These are phyloP conservation scores for Empidonax alnorum DNA, from an alignment of 2,113 vertebrate species.

Conservation along the genomic window DNA sequence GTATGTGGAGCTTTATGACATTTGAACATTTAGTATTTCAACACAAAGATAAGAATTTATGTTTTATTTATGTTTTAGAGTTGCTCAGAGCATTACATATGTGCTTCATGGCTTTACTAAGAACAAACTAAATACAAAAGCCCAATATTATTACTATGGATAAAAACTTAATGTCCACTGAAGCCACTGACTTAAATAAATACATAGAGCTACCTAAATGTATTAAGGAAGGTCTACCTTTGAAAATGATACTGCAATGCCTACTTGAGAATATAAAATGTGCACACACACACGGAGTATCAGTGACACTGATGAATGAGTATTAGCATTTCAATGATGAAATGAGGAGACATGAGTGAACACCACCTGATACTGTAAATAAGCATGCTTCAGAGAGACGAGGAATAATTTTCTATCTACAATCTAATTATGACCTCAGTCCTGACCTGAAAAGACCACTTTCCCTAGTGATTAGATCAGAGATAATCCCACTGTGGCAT, in stretches of 20 bases:
- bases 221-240: background rate
- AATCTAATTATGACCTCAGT: slow-evolving; percentile 42
- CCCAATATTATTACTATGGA: background rate
- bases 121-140: background rate
- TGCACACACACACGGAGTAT: background rate
- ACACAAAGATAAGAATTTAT: background rate
- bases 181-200: background rate
- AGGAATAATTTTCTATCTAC: slow-evolving; percentile 42
- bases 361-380: slow-evolving; percentile 55
- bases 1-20: background rate
- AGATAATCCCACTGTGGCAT: slow-evolving; percentile 48
- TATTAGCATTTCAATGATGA: slow-evolving; percentile 62
- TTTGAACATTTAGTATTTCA: background rate
- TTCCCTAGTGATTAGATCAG: slow-evolving; percentile 56
- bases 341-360: slow-evolving; percentile 44
- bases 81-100: background rate
- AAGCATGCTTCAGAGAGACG: slow-evolving; percentile 27
- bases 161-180: background rate
- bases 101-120: background rate
- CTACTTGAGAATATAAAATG: background rate
- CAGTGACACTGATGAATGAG: slow-evolving; percentile 56
- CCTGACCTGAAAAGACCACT: slow-evolving; percentile 58
- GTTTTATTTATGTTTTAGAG: background rate
- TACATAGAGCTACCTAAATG: background rate
- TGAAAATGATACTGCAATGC: background rate